Conservation (phyloP, 2,888 invertebrate species). For the Malacosoma neustria region DNA sequence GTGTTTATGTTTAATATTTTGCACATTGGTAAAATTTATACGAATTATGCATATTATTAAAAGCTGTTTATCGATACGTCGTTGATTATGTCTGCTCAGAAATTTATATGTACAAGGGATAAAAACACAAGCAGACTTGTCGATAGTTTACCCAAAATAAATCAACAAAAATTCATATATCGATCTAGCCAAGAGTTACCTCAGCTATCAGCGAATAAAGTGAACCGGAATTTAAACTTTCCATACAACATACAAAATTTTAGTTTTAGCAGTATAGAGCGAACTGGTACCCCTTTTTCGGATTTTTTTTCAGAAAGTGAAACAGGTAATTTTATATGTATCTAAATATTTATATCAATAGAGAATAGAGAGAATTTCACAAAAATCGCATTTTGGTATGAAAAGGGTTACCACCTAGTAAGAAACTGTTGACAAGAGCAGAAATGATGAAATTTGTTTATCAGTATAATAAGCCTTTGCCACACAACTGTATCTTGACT, state of each 20-base stretch:
- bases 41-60: too few species aligned
- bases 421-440: too few species aligned
- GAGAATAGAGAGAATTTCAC: too few species aligned
- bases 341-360: too few species aligned
- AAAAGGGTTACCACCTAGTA: too few species aligned
- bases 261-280: conserved; percentile 36
- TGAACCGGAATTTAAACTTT: conserved; percentile 55
- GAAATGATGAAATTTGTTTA: too few species aligned
- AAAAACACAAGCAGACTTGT: conserved; percentile 49
- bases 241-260: conserved; percentile 42
- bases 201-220: conserved; percentile 43
- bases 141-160: conserved; percentile 59
- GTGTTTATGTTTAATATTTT: too few species aligned
- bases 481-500: too few species aligned
- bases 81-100: conserved; percentile 63
- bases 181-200: conserved; percentile 44
- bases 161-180: conserved; percentile 46
- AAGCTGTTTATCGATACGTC: too few species aligned
- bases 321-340: conserved; percentile 31
- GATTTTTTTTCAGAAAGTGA: conserved; percentile 66
- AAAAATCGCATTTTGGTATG: too few species aligned
- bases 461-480: too few species aligned
- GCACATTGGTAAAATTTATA: too few species aligned
- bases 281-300: conserved; percentile 56
- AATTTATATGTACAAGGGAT: conserved; percentile 56